Evolutionary conservation across 2,113 vertebrate species (phyloP).

Genomic region (Galeopterus variegatus): DNA sequence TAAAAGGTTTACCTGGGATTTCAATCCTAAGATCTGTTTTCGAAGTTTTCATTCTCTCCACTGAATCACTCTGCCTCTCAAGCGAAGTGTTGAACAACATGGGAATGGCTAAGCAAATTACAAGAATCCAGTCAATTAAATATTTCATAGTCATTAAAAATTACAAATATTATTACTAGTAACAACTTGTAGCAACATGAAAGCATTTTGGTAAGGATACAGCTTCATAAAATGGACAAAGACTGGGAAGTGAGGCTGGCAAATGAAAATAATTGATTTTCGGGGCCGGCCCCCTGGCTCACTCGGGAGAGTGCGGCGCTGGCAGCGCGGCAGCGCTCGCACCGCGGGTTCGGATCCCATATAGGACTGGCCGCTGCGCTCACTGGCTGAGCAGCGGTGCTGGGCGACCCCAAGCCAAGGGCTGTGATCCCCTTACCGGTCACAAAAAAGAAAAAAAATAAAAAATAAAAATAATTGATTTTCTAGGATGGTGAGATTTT

Average conservation of each 20-base stretch:
- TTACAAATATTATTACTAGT: neutral
- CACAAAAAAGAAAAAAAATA: too few relatives aligned
- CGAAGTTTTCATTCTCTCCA: slow-evolving; percentile 16
- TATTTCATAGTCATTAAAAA: slow-evolving; percentile 23
- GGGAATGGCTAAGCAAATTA: slow-evolving; percentile 21
- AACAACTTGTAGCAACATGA: slow-evolving; percentile 8
- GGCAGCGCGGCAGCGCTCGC: too few relatives aligned
- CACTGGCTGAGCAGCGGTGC: too few relatives aligned
- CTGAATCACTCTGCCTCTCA: slow-evolving; percentile 12
- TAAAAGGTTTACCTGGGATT: neutral
- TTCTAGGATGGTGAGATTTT: slow-evolving; percentile 33
- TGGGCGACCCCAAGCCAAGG: too few relatives aligned
- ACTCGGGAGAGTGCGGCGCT: too few relatives aligned
- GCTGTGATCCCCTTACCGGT: too few relatives aligned
- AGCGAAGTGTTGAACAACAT: neutral
- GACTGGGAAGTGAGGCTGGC: neutral
- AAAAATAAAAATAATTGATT: slow-evolving; percentile 10
- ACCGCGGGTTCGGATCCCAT: too few relatives aligned
- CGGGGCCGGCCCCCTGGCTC: too few relatives aligned
- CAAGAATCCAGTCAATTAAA: slow-evolving; percentile 45
- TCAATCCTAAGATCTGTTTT: neutral
- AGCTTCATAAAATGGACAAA: slow-evolving; percentile 37
- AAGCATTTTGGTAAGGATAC: neutral
- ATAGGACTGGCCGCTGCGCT: too few relatives aligned
- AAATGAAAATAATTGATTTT: slow-evolving; percentile 24